These are phyloP conservation scores for Oeneis ivallda DNA, from an alignment of 2,888 invertebrate species.

Conservation along the genomic window DNA sequence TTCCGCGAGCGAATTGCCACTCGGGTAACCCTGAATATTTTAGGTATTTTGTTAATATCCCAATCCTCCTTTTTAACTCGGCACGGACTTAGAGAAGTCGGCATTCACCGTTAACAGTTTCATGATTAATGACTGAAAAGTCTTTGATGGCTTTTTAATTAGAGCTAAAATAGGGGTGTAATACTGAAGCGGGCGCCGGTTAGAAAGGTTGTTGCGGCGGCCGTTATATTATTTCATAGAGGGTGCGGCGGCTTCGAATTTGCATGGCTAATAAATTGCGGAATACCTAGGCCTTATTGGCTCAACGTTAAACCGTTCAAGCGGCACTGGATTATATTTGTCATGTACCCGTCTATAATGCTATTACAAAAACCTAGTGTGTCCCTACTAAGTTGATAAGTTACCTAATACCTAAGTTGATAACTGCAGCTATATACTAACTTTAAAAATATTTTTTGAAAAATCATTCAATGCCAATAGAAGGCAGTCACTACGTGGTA, in stretches of 20 bases:
- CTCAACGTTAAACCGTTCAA: conserved; percentile 69
- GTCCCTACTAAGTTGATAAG: too few species aligned
- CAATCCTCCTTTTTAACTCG: conserved; percentile 72
- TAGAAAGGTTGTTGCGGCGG: conserved; percentile 69
- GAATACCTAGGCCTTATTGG: conserved; percentile 79
- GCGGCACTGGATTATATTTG: conserved; percentile 69
- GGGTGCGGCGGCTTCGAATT: conserved; percentile 70
- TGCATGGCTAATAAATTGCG: conserved; percentile 81
- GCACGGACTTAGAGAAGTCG: conserved; percentile 68
- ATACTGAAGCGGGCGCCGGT: conserved; percentile 61
- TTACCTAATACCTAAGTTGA: too few species aligned
- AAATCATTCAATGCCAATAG: too few species aligned
- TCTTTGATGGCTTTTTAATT: conserved; percentile 83
- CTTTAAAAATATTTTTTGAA: too few species aligned
- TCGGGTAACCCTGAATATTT: conserved; percentile 76
- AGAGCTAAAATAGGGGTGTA: conserved; percentile 81
- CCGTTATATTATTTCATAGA: conserved; percentile 79
- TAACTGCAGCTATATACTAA: too few species aligned
- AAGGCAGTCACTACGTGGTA: too few species aligned
- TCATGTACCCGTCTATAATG: conserved; percentile 51
- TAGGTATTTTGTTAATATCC: conserved; percentile 77
- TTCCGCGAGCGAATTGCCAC: conserved; percentile 64
- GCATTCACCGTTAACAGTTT: conserved; percentile 80
- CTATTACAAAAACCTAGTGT: too few species aligned
- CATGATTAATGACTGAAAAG: conserved; percentile 82